Percentiles rank a stretch among this genome's conserved stretches.
Conservation (phyloP, 2,888 invertebrate species). For the Phytoseiulus persimilis region DNA sequence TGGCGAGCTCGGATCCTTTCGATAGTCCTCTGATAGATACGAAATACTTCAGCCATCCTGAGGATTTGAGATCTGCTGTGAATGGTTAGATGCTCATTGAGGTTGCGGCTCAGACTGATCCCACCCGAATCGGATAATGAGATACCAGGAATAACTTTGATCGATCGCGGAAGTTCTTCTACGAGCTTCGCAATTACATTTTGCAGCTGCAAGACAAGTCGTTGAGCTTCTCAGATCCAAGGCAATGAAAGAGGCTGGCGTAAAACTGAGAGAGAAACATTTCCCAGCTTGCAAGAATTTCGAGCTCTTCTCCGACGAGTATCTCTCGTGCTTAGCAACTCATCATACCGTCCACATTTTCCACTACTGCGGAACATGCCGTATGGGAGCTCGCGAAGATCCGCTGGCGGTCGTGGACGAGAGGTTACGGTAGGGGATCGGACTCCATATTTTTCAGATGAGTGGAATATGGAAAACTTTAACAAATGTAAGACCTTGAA, state of each 20-base stretch:
- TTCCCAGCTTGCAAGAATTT: no score
- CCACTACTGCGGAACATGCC: slow-evolving; percentile 49
- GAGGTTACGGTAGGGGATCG: slow-evolving; percentile 55
- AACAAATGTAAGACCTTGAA: neutral
- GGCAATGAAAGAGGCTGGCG: no score
- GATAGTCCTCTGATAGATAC: slow-evolving; percentile 64
- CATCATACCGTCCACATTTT: no score
- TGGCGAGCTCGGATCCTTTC: no score
- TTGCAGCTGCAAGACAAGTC: no score
- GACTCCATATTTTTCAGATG: neutral
- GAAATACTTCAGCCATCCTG: slow-evolving; percentile 60
- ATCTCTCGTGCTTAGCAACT: slow-evolving; percentile 47
- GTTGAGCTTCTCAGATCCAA: no score
- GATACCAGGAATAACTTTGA: no score
- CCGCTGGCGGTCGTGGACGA: slow-evolving; percentile 61
- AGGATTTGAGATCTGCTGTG: slow-evolving; percentile 54
- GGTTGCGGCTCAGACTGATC: no score
- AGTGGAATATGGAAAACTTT: neutral
- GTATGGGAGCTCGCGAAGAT: slow-evolving; percentile 57
- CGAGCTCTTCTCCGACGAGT: no score
- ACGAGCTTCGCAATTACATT: slow-evolving; percentile 53
- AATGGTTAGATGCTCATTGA: neutral
- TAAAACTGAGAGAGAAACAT: slow-evolving; percentile 47
- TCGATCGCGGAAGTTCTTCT: slow-evolving; percentile 53
- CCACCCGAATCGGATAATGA: no score